These are phyloP conservation scores for Lithobates pipiens DNA, from an alignment of 2,797 vertebrate genomes.

Conservation along the genomic window DNA sequence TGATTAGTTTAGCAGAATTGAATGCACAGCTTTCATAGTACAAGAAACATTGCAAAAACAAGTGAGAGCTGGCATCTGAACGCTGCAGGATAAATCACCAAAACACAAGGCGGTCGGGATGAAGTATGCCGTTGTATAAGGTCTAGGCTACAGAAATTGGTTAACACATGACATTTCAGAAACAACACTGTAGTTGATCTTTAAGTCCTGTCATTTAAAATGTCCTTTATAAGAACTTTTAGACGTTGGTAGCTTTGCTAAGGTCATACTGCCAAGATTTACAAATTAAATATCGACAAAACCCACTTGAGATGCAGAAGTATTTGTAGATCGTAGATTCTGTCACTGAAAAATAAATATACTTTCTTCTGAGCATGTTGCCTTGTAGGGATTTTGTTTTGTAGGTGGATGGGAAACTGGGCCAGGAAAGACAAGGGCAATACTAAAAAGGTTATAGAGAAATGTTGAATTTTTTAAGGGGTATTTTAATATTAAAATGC, in stretches of 20 bases:
- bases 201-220: constrained; percentile 57
- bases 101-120: not conserved
- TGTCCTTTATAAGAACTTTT: constrained; percentile 54
- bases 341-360: constrained; percentile 54
- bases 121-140: constrained; percentile 7
- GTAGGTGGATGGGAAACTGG: not conserved
- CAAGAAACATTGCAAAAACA: constrained; percentile 17
- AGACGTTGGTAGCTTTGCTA: constrained; percentile 33
- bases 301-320: constrained; percentile 40
- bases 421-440: constrained; percentile 9
- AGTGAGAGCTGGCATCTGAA: not conserved
- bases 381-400: constrained; percentile 29
- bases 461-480: not conserved
- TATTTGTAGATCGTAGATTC: constrained; percentile 45
- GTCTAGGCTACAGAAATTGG: constrained; percentile 41
- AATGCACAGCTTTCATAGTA: not conserved
- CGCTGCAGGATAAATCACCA: constrained; percentile 23
- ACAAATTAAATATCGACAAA: constrained; percentile 58
- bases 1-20: not conserved
- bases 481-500: no score
- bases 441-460: not conserved
- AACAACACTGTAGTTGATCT: constrained; percentile 52
- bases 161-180: constrained; percentile 54
- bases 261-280: constrained; percentile 60
- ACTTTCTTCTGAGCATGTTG: constrained; percentile 19